Evolutionary conservation across 2,888 invertebrate species (phyloP), one percentile per base, ranked within the genome.

Genomic region (Acrobasis consociella): DNA sequence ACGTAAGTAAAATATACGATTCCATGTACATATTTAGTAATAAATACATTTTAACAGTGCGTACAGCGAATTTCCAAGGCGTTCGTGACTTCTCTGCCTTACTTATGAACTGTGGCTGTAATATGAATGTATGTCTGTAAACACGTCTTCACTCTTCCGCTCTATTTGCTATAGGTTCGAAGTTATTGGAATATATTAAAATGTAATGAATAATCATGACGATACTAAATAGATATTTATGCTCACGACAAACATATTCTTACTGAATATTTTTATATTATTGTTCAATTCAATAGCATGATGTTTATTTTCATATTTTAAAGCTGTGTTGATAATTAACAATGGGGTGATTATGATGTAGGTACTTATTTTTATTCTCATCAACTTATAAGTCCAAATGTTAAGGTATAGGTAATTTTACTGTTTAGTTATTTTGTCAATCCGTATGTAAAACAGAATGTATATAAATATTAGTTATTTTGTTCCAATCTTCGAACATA

Each of bases 81-180:
- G 74, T 72, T 73, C 69, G 68, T 74, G 70, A 74, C 67, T 74
- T 74, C 64, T 72, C 63, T 67, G 72, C 70, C 72, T 74, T 76
- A 67, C 65, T 68, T 71, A 68, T 61, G 73, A 72, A 72, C 69
- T 75, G 72, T 69, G 70, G 69, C 68, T 82, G 78, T 78, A 79
- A 73, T 62, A 77, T 75, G 60, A 59, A 78, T 75, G 72, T 73
- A 72, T 66, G 64, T 72, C 68, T 67, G 68, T 69, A 69, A 72
- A 71, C 64, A 70, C 69, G 72, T 75, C 73, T 79, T 74, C 67
- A 74, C 62, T 75, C 73, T 74, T 75, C 67, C 71, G 69, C 74
- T 78, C 76, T 76, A 72, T 75, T 78, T 73, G 70, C 69, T 67
- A 63, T 67, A 69, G 71, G 68, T 74, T 75, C 68, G 74, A 73